These are phyloP conservation scores for Rhynchophorus ferrugineus DNA, from an alignment of 1,140 invertebrate species.

Conservation along the genomic window DNA sequence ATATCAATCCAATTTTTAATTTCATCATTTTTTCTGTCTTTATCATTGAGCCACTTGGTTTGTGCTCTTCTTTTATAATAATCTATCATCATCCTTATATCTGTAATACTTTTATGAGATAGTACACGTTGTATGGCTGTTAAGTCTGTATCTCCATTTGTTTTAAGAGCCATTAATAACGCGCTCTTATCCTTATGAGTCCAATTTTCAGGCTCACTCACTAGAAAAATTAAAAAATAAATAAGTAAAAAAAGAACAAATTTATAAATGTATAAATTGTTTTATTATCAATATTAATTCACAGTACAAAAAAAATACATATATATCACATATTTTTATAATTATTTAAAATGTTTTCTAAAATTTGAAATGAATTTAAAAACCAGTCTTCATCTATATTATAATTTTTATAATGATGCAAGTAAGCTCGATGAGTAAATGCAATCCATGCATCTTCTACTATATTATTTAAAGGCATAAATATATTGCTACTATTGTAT, in stretches of 20 bases:
- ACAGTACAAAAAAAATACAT: no score
- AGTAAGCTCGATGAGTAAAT: constrained; percentile 45
- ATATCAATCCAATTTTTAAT: constrained; percentile 28
- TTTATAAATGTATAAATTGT: no score
- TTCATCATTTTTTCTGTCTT: constrained; percentile 7
- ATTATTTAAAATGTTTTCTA: constrained; percentile 43
- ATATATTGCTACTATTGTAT: constrained; percentile 43
- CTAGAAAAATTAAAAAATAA: not conserved
- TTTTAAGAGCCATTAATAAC: constrained; percentile 20
- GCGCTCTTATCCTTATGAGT: constrained; percentile 22
- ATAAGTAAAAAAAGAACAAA: no score
- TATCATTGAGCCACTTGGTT: constrained; percentile 5
- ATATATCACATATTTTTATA: constrained; percentile 40
- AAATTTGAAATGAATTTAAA: constrained; percentile 43
- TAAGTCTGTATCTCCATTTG: constrained; percentile 22
- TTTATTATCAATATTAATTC: no score
- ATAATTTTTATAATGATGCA: constrained; percentile 48
- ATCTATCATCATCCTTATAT: constrained; percentile 25
- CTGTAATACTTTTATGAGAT: constrained; percentile 23
- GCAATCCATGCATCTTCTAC: constrained; percentile 45
- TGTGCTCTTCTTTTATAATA: constrained; percentile 21
- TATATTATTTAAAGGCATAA: constrained; percentile 38
- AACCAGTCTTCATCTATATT: constrained; percentile 46
- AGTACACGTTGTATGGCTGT: constrained; percentile 15
- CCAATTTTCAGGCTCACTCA: constrained; percentile 12